phyloP scores from a whole-genome alignment of 2,113 vertebrate genomes.

The Ploceus nigricollis region DNA sequence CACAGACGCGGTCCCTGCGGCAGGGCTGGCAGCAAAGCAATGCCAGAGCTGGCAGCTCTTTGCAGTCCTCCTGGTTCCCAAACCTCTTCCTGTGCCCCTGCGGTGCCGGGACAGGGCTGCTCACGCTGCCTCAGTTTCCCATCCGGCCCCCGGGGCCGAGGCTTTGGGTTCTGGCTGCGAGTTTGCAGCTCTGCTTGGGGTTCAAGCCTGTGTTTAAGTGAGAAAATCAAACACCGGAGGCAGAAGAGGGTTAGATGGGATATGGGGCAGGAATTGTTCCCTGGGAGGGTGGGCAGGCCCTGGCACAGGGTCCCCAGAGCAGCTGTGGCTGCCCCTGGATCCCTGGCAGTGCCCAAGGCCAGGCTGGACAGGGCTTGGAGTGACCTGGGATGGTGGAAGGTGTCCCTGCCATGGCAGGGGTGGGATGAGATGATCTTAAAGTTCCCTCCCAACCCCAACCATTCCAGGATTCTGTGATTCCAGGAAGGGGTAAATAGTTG shows the following conservation, averaged over 20 bases:
- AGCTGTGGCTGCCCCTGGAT: background rate
- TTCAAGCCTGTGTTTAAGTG: background rate
- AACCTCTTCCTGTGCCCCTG: background rate
- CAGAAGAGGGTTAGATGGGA: background rate
- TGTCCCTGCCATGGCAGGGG: background rate
- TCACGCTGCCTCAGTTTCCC: background rate
- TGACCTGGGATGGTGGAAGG: rapidly evolving
- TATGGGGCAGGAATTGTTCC: background rate
- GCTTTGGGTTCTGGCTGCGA: background rate
- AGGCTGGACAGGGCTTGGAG: rapidly evolving
- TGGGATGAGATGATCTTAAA: background rate
- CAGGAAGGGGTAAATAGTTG: background rate
- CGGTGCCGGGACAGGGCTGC: rapidly evolving
- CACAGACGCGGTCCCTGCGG: rapidly evolving
- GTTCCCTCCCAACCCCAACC: background rate
- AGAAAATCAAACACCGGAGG: background rate
- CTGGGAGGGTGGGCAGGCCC: rapidly evolving
- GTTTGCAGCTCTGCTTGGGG: background rate
- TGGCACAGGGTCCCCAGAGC: background rate
- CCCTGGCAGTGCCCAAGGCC: background rate
- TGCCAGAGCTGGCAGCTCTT: background rate
- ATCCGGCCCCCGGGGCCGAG: rapidly evolving
- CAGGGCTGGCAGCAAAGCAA: rapidly evolving
- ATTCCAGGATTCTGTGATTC: background rate
- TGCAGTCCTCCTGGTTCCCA: background rate